Conservation (phyloP, 2,888 invertebrate species). For the Thera britannica region DNA sequence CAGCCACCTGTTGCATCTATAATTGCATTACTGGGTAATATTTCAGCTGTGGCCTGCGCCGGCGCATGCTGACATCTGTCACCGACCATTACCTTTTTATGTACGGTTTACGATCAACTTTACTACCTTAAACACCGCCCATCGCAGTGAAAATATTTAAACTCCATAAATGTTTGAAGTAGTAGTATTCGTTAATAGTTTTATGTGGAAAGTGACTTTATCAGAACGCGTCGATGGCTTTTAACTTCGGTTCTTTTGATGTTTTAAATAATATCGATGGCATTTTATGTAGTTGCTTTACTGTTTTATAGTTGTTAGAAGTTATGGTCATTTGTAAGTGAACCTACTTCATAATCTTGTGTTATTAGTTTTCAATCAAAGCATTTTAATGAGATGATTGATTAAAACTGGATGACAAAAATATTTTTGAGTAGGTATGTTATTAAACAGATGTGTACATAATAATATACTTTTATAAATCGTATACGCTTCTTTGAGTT, state of each 20-base stretch:
- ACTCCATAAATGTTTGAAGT: slow-evolving; percentile 73
- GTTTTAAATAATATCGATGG: slow-evolving; percentile 56
- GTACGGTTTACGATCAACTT: slow-evolving; percentile 53
- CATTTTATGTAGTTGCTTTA: slow-evolving; percentile 49
- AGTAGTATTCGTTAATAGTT: slow-evolving; percentile 68
- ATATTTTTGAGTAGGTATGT: too few relatives aligned
- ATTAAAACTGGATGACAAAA: not conserved
- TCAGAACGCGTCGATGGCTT: slow-evolving; percentile 55
- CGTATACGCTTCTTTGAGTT: too few relatives aligned
- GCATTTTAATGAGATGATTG: not conserved
- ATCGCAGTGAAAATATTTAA: slow-evolving; percentile 74
- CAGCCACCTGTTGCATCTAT: slow-evolving; percentile 29
- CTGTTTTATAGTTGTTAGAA: slow-evolving; percentile 28
- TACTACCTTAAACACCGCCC: slow-evolving; percentile 53
- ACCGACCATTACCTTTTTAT: slow-evolving; percentile 63
- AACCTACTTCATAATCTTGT: not conserved
- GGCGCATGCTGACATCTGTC: slow-evolving; percentile 61
- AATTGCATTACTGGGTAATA: slow-evolving; percentile 36
- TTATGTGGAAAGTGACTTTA: slow-evolving; percentile 69
- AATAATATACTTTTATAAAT: too few relatives aligned
- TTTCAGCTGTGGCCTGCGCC: slow-evolving; percentile 39
- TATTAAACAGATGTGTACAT: too few relatives aligned
- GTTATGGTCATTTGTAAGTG: not conserved
- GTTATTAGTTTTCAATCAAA: not conserved
- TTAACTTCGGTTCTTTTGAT: slow-evolving; percentile 62